Evolutionary conservation across 2,797 vertebrate genomes (phyloP).

Genomic region (Pitangus sulphuratus): DNA sequence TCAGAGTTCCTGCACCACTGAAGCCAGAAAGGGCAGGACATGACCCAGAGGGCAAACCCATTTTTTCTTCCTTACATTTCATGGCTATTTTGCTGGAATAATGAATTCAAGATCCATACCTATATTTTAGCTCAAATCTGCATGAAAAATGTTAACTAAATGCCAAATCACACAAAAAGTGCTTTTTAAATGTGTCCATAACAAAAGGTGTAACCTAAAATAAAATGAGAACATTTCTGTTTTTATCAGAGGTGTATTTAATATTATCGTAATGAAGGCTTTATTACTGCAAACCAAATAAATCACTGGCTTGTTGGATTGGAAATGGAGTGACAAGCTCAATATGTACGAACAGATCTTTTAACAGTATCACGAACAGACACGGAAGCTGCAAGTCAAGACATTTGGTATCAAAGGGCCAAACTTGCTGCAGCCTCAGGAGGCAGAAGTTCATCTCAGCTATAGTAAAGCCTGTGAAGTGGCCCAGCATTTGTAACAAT

Average conservation of each 20-base stretch:
- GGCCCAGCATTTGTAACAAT: background rate
- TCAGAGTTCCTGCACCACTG: background rate
- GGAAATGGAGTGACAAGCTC: background rate
- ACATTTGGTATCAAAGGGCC: background rate
- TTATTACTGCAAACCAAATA: background rate
- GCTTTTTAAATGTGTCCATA: background rate
- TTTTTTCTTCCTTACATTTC: background rate
- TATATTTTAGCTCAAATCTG: background rate
- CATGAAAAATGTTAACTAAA: background rate
- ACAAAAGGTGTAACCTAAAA: background rate
- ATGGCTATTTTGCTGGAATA: background rate
- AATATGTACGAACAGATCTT: background rate
- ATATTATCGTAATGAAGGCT: background rate
- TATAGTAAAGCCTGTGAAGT: background rate
- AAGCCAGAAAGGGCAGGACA: background rate
- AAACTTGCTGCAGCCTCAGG: background rate
- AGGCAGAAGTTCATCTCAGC: background rate
- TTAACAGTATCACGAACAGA: background rate
- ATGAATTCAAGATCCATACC: background rate
- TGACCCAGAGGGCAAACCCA: background rate
- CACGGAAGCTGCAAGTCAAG: background rate
- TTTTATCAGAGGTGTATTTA: background rate
- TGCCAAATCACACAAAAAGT: background rate
- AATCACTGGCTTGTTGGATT: background rate
- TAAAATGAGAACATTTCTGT: background rate